Percentiles rank a stretch among this genome's conserved stretches.
These are phyloP conservation scores for Scophthalmus maximus DNA, from an alignment of 2,113 vertebrate genomes.

Conservation along the genomic window DNA sequence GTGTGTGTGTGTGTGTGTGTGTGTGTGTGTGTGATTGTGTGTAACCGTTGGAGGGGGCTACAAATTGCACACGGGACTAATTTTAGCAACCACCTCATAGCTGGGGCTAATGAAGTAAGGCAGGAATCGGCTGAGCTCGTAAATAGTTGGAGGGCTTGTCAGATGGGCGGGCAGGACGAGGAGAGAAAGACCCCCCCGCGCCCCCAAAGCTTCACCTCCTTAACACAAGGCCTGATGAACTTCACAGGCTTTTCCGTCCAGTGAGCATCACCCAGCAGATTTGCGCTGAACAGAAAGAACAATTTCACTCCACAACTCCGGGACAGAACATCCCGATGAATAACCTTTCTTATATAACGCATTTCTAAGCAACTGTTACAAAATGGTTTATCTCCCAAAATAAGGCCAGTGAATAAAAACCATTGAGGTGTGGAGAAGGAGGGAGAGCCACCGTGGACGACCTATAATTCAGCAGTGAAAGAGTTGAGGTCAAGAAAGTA, in stretches of 20 bases:
- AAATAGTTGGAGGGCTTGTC: conserved; percentile 80
- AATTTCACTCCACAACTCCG: conserved; percentile 45
- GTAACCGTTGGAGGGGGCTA: conserved; percentile 44
- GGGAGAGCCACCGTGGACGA: neutral
- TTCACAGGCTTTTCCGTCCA: conserved; percentile 57
- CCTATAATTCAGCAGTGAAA: neutral
- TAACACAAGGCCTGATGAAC: conserved; percentile 62
- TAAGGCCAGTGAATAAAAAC: neutral
- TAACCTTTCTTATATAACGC: conserved; percentile 4
- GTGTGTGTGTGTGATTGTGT: conserved; percentile 14
- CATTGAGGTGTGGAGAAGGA: conserved; percentile 1
- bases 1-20: conserved; percentile 4
- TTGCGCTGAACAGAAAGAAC: conserved; percentile 19
- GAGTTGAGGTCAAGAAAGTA: neutral
- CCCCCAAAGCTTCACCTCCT: conserved; percentile 44
- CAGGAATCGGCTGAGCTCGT: conserved; percentile 80
- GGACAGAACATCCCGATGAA: conserved; percentile 37
- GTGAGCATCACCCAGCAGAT: conserved; percentile 49
- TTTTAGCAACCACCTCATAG: conserved; percentile 81
- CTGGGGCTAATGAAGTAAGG: conserved; percentile 78
- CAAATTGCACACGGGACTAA: conserved; percentile 75
- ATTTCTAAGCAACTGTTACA: conserved; percentile 24
- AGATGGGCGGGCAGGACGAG: conserved; percentile 52
- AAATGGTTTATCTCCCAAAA: conserved; percentile 18
- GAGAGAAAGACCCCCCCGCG: neutral